These are phyloP conservation scores for Manacus vitellinus DNA, from an alignment of 2,113 vertebrate species.

Conservation along the genomic window DNA sequence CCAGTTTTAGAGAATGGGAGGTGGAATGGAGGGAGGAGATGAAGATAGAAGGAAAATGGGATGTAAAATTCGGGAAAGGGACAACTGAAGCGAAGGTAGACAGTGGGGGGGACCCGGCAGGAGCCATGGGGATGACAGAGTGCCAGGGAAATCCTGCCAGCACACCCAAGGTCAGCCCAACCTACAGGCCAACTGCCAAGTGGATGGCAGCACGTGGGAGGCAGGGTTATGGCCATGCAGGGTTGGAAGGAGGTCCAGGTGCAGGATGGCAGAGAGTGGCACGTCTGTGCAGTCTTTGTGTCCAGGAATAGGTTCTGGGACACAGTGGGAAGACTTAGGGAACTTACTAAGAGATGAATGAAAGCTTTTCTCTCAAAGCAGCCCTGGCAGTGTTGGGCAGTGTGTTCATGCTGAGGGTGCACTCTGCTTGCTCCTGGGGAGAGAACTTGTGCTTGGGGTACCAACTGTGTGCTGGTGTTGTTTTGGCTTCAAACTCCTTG, in stretches of 20 bases:
- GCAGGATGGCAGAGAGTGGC: not conserved
- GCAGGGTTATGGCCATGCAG: constrained; percentile 43
- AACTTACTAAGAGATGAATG: not conserved
- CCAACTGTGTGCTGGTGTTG: not conserved
- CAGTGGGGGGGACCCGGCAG: not conserved
- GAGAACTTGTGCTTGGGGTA: not conserved
- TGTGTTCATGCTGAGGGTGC: not conserved
- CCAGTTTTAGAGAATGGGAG: not conserved
- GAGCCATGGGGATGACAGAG: constrained; percentile 56
- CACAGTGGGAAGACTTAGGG: not conserved
- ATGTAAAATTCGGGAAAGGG: constrained; percentile 22
- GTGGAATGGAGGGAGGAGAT: not conserved
- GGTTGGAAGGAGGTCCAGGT: constrained; percentile 31
- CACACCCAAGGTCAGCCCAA: constrained; percentile 69
- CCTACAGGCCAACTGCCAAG: constrained; percentile 69
- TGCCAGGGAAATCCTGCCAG: constrained; percentile 69
- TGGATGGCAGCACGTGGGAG: constrained; percentile 14
- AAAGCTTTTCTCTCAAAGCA: not conserved
- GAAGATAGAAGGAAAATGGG: constrained; percentile 31
- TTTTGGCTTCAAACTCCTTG: not conserved
- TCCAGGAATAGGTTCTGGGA: not conserved
- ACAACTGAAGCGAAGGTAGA: not conserved
- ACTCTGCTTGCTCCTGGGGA: not conserved
- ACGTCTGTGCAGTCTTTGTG: not conserved
- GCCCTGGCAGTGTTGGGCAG: not conserved